Percentiles rank a stretch among this genome's conserved stretches.
Evolutionary conservation across 2,113 vertebrate species (phyloP).

Genomic region (Arothron firmamentum): DNA sequence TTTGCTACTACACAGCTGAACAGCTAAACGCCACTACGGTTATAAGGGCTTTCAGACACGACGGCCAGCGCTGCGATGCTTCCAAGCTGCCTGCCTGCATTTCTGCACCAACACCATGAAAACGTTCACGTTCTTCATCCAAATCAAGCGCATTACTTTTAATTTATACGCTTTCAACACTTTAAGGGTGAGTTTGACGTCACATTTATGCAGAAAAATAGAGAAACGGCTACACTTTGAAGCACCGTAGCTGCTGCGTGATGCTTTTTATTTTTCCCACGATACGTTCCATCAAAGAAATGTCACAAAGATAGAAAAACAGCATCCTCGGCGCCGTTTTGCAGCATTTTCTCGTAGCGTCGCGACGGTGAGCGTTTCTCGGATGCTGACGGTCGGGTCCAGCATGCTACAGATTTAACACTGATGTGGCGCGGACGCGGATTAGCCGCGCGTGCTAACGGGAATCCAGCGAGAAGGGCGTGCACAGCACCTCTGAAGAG

Average conservation of each 20-base stretch:
- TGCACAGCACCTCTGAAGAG: constrained; percentile 46
- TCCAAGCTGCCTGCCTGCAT: too few species aligned
- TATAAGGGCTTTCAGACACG: constrained; percentile 27
- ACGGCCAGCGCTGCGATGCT: constrained; percentile 16
- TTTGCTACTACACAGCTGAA: constrained; percentile 43
- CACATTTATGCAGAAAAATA: too few species aligned
- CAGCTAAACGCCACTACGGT: constrained; percentile 31
- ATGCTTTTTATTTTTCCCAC: constrained; percentile 11
- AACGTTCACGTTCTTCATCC: too few species aligned
- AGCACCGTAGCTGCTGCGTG: constrained; percentile 2
- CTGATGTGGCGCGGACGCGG: background rate
- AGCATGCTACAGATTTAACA: constrained; percentile 52
- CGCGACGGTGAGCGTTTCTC: constrained; percentile 44
- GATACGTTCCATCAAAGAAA: constrained; percentile 29
- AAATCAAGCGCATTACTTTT: too few species aligned
- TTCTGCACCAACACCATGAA: too few species aligned
- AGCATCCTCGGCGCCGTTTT: constrained; percentile 28
- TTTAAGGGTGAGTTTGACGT: too few species aligned
- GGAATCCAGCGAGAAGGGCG: constrained; percentile 45
- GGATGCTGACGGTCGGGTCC: constrained; percentile 15
- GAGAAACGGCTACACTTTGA: too few species aligned
- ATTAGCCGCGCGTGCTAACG: too few species aligned
- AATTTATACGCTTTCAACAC: background rate
- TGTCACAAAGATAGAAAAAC: constrained; percentile 1
- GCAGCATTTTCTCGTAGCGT: constrained; percentile 43